Evolutionary conservation across 2,797 vertebrate genomes (phyloP), one percentile per base, ranked within the genome.

Genomic region (Pseudopleuronectes americanus): DNA sequence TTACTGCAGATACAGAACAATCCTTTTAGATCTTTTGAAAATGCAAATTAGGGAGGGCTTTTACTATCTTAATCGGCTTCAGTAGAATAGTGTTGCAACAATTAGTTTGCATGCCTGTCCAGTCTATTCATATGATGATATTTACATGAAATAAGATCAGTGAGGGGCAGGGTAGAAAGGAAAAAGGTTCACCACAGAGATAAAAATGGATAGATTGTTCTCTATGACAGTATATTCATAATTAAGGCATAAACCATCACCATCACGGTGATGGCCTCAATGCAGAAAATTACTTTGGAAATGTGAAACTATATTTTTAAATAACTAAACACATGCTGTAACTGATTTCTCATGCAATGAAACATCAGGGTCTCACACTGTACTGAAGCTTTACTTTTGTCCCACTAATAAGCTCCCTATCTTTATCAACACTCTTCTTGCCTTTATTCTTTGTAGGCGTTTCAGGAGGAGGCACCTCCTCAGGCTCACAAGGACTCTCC

Each of bases 401-500:
- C 4, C 49, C 21, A 2, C 33, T 8, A 8, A 8, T 23, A 17
- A 8, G 23, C 33, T 54, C 2, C 23, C 4, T 64, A 90, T 89
- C 78, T 81, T 84, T 85, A n/a, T 70, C 74, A 45, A 1, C 8
- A 10, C 23, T 66, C 62, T 67, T 86, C 68, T 85, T 89, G 3
- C 70, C 65, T 54, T 80, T 83, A 14, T 31, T 38, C 4, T 56
- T 53, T 9, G 36, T 5, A 17, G 68, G 28, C 0, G n/a, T 45
- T 10, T 75, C 47, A 28, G 74, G 8, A 52, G 60, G n/a, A 49
- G 17, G 4, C 19, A n/a, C n/a, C 24, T 14, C 21, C 3, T 84
- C 77, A 13, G 64, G 17, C 21, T 68, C 24, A 0, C 31, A 51
- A 45, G 0, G 16, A 7, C 58, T 67, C 47, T 86, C 84, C 43